Base-by-base conservation (phyloP, 2,888 invertebrate genomes). In the Ariolimax columbianus region DNA sequence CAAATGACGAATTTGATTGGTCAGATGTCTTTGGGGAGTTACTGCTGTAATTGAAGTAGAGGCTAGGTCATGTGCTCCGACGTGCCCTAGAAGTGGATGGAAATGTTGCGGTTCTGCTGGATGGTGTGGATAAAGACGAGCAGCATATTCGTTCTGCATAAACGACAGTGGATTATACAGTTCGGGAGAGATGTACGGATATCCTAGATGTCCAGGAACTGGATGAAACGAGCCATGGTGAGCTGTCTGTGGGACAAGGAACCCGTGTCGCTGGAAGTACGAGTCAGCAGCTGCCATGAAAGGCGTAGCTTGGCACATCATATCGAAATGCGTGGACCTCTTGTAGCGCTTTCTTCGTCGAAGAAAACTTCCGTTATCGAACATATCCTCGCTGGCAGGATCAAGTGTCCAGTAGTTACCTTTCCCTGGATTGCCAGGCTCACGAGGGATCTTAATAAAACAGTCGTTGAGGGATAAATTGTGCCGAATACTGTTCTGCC, bases 301-400 rank as follows among this genome's bases (percentile, higher is more conserved):
- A 4, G 92, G 91, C 0, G 90, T 88, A 23, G 90, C 90, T 73
- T 90, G 90, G 79, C 89, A 87, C 86, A 91, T 88, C 70, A 89
- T 84, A 26, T 89, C 90, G 19, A 84, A n/a, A 26, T 84, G 85
- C n/a, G 88, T 86, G 77, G 91, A 86, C 38, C 98, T 95, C 95
- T 99, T 99, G 95, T 98, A 99, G 82, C 99, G 95, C 95, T 99
- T 99, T 90, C 99, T 95, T 40, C 99, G 95, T 59, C 99, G 95
- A 88, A 99, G 95, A 93, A 99, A 99, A 92, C 98, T 98, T 0
- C 99, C 99, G 93, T 99, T 99, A 93, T 99, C 99, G 94, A 99
- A 99, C 99, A 99, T 99, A 93, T 99, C 99, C 93, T 99, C 99
- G 17, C 98, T 98, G 88, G 98, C 95, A 0, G 99, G 99, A 94